Evolutionary conservation across 1,140 invertebrate species (phyloP).

Genomic region (Alviniconcha marisindica): DNA sequence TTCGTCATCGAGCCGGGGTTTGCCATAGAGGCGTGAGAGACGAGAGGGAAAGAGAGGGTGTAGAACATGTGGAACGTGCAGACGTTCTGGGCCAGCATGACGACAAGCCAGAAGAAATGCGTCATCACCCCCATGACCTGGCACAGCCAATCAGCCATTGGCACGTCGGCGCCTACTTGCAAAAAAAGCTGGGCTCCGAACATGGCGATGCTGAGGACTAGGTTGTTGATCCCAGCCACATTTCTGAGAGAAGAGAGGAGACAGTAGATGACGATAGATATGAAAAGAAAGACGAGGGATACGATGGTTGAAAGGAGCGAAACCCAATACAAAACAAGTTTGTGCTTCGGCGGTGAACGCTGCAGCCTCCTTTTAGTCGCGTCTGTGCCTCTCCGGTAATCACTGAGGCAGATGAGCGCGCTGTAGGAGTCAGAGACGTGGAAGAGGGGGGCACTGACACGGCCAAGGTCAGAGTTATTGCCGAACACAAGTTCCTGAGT

Average conservation of each 20-base stretch:
- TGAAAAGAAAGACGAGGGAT: constrained; percentile 26
- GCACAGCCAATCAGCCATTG: constrained; percentile 5
- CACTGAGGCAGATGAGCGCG: background rate
- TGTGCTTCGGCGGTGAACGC: background rate
- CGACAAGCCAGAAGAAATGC: constrained; percentile 28
- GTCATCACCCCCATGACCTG: constrained; percentile 12
- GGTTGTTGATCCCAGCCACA: constrained; percentile 26
- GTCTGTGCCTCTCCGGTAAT: background rate
- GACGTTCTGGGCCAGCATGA: constrained; percentile 7
- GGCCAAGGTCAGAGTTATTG: no score
- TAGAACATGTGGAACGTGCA: constrained; percentile 35
- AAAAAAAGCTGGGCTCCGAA: constrained; percentile 21
- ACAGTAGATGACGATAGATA: constrained; percentile 20
- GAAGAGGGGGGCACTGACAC: background rate
- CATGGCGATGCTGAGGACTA: constrained; percentile 1
- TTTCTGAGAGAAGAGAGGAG: constrained; percentile 22
- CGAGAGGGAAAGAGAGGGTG: constrained; percentile 26
- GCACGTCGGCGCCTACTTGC: background rate
- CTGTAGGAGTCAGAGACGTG: background rate
- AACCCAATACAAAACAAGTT: background rate
- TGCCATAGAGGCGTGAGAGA: background rate
- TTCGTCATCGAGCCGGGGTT: background rate
- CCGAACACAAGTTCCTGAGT: no score
- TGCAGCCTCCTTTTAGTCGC: background rate
- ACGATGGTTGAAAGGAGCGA: background rate